Base-by-base conservation (phyloP, 1,140 invertebrate genomes). In the Oryzaephilus surinamensis region DNA sequence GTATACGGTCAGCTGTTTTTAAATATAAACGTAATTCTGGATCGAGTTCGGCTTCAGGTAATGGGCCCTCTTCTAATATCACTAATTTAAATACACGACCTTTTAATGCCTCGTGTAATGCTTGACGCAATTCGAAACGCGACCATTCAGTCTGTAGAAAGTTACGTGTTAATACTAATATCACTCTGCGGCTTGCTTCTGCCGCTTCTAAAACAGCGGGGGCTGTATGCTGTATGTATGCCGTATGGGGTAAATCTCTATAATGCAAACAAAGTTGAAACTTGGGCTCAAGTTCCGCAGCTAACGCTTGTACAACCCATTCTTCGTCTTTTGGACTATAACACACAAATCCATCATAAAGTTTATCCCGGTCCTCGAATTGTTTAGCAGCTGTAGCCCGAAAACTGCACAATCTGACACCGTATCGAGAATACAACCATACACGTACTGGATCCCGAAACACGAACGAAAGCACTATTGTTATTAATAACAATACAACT, bases 261-360 rank as follows among this genome's bases (percentile, higher is more conserved):
- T 88, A 84, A 58, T 89, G 84, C 8, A 97, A 73, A 60, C 90
- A 95, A 12, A 96, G 71, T 27, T 88, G 75, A 45, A 89, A 88
- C 2, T 75, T 78, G 41, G 83, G 79, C 61, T 97, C 91, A 32
- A 97, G 61, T 51, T 90, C 84, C 2, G 77, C 77, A 2, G 81
- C 82, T 24, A 96, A 70, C 6, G 81, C 83, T 47, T 88, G 81
- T 16, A 84, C 67, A 0, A 94, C 83, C 56, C 91, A 89, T 55
- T 89, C 79, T 53, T 92, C 85, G 63, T 96, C 91, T 62, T 91
- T 88, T 12, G 86, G 83, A 43, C 86, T 90, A 65, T 96, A 94
- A 42, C 88, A 81, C 3, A 96, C 79, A 61, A 92, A 94, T 21
- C 85, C 89, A 58, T 96, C 93, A 63, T 90, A 95, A 7, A 89